Base-by-base conservation (phyloP, 2,797 vertebrate species). In the Rallus crepitans region DNA sequence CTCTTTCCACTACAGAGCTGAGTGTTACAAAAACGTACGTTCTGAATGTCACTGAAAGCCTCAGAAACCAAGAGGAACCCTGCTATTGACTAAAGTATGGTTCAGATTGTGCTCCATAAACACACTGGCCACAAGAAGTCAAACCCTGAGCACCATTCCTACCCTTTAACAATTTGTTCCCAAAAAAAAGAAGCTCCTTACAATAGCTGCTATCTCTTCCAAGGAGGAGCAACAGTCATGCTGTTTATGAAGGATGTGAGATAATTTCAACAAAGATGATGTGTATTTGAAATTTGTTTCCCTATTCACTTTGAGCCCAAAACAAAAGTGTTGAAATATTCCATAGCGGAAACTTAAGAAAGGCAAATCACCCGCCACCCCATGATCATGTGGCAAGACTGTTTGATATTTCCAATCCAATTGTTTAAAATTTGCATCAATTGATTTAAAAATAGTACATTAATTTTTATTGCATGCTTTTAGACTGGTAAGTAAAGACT, bases 281-380 rank as follows among this genome's bases (percentile, higher is more conserved):
- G 25, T 85, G 39, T 42, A 10, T 82, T 89, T 93, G 77, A 90
- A 92, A 73, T 87, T 63, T 60, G 15, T 28, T 89, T 59, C 53
- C 23, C 56, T 77, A 10, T 84, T 95, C 25, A 40, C 48, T 95
- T 93, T 80, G 33, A 87, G 68, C 31, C 72, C 79, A 39, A 78
- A 94, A 30, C 53, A 84, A 47, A 79, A 82, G 61, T 83, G 42
- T 65, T 95, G 78, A 92, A 96, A 82, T 84, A 64, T 28, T 89
- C 52, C 42, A 3, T 50, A 79, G 79, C 42, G 66, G 70, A 90
- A 87, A 73, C 33, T 79, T 57, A 79, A 76, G 71, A 73, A 86
- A 61, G 50, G 33, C 60, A 71, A 33, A 77, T 95, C 77, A 82
- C 33, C 52, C 69, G 61, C 53, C 42, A 94, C 57, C 37, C 20